These are phyloP conservation scores for Eidolon helvum DNA, from an alignment of 2,113 vertebrate species.

Conservation along the genomic window DNA sequence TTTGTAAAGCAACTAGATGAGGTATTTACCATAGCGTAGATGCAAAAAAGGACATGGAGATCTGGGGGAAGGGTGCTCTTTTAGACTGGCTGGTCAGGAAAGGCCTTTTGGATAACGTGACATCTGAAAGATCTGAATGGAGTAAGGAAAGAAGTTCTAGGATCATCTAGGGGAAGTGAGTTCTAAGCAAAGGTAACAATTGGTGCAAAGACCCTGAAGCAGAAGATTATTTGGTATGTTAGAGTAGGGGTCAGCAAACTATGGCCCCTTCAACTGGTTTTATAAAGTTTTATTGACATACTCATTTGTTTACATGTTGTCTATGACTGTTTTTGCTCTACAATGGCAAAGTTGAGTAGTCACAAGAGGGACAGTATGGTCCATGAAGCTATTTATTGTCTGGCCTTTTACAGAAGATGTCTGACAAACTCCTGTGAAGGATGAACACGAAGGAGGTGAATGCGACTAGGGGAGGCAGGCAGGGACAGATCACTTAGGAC, in stretches of 20 bases:
- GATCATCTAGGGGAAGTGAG: neutral
- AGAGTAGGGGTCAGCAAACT: neutral
- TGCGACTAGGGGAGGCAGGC: neutral
- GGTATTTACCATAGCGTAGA: neutral
- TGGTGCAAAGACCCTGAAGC: neutral
- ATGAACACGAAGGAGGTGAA: neutral
- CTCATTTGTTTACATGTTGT: neutral
- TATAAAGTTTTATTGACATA: constrained; percentile 32
- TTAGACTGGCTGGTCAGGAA: neutral
- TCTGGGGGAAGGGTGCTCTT: neutral
- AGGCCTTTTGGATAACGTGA: neutral
- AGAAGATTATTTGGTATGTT: neutral
- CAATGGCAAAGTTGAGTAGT: neutral
- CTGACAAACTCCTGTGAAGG: neutral
- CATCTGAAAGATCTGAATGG: neutral
- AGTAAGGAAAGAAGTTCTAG: neutral
- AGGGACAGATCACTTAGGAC: neutral
- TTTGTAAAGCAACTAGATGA: neutral
- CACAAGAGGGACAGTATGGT: neutral
- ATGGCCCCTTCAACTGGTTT: neutral
- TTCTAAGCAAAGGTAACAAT: neutral
- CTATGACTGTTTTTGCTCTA: neutral
- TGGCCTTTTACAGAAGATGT: neutral
- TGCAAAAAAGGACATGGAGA: neutral
- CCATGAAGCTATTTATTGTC: neutral